Base-by-base conservation (phyloP, 2,113 vertebrate species). In the Tichodroma muraria region DNA sequence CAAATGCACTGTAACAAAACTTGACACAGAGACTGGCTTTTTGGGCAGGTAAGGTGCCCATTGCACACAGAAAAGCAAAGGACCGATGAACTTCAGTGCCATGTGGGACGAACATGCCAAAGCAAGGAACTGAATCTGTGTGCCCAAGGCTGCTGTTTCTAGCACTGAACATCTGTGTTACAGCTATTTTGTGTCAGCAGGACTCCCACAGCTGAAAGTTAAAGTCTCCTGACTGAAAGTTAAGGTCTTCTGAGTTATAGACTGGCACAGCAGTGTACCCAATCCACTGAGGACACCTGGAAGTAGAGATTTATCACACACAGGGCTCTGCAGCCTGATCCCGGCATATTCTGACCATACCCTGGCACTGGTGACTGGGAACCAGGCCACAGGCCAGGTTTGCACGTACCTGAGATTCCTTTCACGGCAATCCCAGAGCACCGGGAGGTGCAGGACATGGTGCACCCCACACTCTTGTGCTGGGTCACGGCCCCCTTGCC, bases 361-460 rank as follows among this genome's bases (percentile, higher is more conserved):
- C n/a, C 57, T 2, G 4, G 24, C 19, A 22, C 12, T 6, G 27
- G 8, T 1, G 18, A 37, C 8, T 8, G n/a, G 68, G 57, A 68
- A 38, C 23, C 66, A 91, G 71, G 10, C 37, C 66, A 57, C 3
- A 4, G 4, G 40, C 19, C 57, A 24, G 31, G 9, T n/a, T 4
- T 65, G 27, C 71, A 45, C 3, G 0, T 5, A 16, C 8, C 59
- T 6, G 37, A 71, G 21, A 4, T 37, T 44, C 27, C 69, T 38
- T 30, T 31, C 54, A 11, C 9, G 73, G 69, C 64, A 38, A 37
- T 10, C 49, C 49, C 59, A 60, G 28, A 69, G 25, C 27, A 25
- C 0, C 0, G 31, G 22, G 17, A 52, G 12, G 16, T 4, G 64
- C 73, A 52, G 45, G 72, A 49, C 2, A 6, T 0, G 8, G 40